Percentiles rank a stretch among this genome's conserved stretches.
phyloP scores from a whole-genome alignment of 2,797 vertebrate species.

The Aeoliscus strigatus region DNA sequence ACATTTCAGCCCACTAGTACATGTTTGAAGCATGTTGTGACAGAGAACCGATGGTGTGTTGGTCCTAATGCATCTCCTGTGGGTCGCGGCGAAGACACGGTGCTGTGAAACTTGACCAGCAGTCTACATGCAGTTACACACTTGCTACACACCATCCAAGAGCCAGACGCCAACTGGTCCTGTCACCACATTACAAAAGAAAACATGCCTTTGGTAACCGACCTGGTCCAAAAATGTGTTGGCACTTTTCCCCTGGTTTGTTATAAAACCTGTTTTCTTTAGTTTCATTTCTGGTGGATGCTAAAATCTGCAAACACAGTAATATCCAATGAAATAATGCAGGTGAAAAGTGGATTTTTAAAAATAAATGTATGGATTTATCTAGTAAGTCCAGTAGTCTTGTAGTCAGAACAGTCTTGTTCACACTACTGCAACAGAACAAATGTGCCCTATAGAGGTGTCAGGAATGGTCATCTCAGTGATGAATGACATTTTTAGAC shows the following conservation, averaged over 20 bases:
- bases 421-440: too few species aligned
- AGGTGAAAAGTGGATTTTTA: too few species aligned
- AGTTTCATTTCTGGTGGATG: too few species aligned
- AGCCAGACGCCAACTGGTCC: constrained; percentile 51
- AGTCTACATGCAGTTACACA: constrained; percentile 29
- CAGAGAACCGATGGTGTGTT: constrained; percentile 27
- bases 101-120: constrained; percentile 57
- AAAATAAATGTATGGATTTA: too few species aligned
- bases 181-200: constrained; percentile 44
- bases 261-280: constrained; percentile 6
- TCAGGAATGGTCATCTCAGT: too few species aligned
- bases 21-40: constrained; percentile 46
- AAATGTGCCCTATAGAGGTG: too few species aligned
- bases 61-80: constrained; percentile 37
- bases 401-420: too few species aligned
- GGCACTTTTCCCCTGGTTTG: constrained; percentile 7
- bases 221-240: constrained; percentile 9
- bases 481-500: too few species aligned
- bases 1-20: constrained; percentile 6
- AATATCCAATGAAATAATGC: too few species aligned
- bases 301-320: too few species aligned
- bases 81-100: constrained; percentile 41
- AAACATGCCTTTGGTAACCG: constrained; percentile 21
- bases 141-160: constrained; percentile 34
- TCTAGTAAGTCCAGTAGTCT: too few species aligned